phyloP scores from a whole-genome alignment of 2,797 vertebrate species.

The Mormyrus hasselquistii region DNA sequence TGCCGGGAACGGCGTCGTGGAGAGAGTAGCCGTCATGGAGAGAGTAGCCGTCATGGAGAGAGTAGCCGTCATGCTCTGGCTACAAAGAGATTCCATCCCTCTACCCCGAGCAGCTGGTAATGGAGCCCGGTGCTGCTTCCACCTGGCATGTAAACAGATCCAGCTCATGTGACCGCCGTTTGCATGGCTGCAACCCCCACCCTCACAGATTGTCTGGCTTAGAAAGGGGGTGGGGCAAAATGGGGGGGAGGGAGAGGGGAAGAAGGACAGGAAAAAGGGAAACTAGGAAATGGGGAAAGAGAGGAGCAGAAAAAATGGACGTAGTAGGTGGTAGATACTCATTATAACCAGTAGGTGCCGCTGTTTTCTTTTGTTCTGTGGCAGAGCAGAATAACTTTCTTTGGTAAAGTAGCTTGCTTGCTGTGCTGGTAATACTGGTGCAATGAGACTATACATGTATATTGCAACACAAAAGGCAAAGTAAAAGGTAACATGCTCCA shows the following conservation, averaged over 20 bases:
- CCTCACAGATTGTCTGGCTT: background rate
- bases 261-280: slow-evolving; percentile 20
- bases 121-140: slow-evolving; percentile 26
- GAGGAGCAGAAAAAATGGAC: background rate
- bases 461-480: background rate
- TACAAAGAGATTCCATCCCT: slow-evolving; percentile 10
- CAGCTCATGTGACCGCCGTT: background rate
- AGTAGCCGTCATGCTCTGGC: background rate
- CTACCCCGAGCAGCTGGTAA: background rate
- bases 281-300: slow-evolving; percentile 14
- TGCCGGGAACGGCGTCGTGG: background rate
- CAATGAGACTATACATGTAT: background rate
- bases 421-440: background rate
- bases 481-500: background rate
- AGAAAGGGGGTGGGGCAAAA: slow-evolving; percentile 4
- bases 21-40: background rate
- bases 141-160: slow-evolving; percentile 31
- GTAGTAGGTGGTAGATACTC: background rate
- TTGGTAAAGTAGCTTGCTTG: background rate
- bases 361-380: background rate
- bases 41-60: background rate
- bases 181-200: background rate
- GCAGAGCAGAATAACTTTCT: background rate
- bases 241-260: slow-evolving; percentile 1
- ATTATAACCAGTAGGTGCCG: background rate